Evolutionary conservation across 2,888 invertebrate genomes (phyloP).

Genomic region (Drosophila paranaensis): DNA sequence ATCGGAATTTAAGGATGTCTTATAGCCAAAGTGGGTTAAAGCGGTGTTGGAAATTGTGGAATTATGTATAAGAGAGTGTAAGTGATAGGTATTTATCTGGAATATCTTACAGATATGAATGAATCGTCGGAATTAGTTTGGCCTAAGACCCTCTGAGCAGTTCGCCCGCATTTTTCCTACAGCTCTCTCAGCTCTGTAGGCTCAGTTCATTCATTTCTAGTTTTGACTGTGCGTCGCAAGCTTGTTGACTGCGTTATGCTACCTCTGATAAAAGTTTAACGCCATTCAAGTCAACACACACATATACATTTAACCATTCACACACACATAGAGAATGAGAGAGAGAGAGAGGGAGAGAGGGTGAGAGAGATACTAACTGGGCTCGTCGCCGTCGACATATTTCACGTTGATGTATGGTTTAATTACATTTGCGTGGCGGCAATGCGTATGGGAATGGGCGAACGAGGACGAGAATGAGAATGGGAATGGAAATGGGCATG

Average conservation of each 20-base stretch:
- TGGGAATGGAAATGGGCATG: constrained; percentile 1
- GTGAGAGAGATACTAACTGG: constrained; percentile 42
- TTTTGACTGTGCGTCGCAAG: constrained; percentile 39
- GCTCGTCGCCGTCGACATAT: constrained; percentile 71
- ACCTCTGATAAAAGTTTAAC: constrained; percentile 35
- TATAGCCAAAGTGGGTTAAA: no score
- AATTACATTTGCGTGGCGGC: constrained; percentile 79
- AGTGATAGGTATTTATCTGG: background rate
- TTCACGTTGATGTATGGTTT: constrained; percentile 81
- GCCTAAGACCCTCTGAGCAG: background rate
- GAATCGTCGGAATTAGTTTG: no score
- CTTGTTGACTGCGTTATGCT: constrained; percentile 32
- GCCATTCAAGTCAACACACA: constrained; percentile 13
- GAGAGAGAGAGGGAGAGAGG: background rate
- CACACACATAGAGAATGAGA: constrained; percentile 1
- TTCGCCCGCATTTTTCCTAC: constrained; percentile 9
- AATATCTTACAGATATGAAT: background rate
- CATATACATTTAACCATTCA: constrained; percentile 3
- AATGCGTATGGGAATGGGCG: constrained; percentile 42
- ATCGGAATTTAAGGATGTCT: background rate
- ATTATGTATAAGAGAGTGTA: background rate
- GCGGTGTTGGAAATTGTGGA: no score
- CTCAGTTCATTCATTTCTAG: constrained; percentile 37
- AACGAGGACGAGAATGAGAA: constrained; percentile 2
- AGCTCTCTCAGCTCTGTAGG: constrained; percentile 4